Percentiles rank a stretch among this genome's conserved stretches.
phyloP scores from a whole-genome alignment of 2,888 invertebrate species.

The Bimastos eiseni region DNA sequence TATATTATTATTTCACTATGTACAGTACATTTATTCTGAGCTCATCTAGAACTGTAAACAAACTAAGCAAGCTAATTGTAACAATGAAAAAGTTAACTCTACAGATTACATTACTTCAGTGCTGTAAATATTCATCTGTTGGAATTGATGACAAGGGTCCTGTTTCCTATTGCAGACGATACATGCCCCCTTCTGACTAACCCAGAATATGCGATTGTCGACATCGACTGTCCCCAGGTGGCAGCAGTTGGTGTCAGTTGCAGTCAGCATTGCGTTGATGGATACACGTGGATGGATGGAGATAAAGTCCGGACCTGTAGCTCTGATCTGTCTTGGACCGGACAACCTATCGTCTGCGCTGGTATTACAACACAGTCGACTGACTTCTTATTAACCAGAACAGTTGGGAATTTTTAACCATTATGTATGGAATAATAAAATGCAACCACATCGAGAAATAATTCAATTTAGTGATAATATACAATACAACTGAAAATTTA shows the following conservation, averaged over 20 bases:
- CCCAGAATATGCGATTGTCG: conserved; percentile 34
- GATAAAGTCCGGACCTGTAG: conserved; percentile 28
- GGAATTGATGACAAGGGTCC: neutral
- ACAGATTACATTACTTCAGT: neutral
- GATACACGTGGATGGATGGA: conserved; percentile 28
- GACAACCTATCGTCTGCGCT: conserved; percentile 35
- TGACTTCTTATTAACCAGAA: neutral
- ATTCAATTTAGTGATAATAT: neutral
- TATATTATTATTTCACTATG: neutral
- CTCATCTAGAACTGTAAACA: neutral
- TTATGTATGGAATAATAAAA: neutral
- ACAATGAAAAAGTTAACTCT: neutral
- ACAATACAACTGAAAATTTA: too few relatives aligned
- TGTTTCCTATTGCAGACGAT: conserved; percentile 28
- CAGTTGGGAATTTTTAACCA: neutral
- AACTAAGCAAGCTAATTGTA: neutral
- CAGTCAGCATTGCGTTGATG: conserved; percentile 32
- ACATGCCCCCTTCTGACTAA: conserved; percentile 35
- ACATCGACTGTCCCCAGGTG: conserved; percentile 30
- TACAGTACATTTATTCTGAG: neutral
- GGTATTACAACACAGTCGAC: conserved; percentile 7
- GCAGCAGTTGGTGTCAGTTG: conserved; percentile 32
- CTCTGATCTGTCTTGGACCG: conserved; percentile 31
- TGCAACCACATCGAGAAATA: neutral
- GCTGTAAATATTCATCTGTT: neutral